phyloP scores from a whole-genome alignment of 1,140 invertebrate species.

The Caenorhabditis remanei region DNA sequence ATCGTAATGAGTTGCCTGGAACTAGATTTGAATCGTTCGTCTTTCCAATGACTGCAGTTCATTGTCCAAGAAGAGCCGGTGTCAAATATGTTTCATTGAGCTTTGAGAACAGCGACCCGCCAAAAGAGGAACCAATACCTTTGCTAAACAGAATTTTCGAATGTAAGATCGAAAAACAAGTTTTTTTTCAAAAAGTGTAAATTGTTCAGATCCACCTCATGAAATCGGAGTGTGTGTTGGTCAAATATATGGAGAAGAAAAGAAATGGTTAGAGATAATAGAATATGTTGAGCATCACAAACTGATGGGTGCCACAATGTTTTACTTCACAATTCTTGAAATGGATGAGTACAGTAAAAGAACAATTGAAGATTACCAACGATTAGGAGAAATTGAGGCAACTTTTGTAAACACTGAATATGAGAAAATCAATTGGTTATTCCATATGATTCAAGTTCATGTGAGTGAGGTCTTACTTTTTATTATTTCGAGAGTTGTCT shows the following conservation, averaged over 20 bases:
- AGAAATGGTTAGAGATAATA: conserved; percentile 10
- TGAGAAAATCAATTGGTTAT: conserved; percentile 1
- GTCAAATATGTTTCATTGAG: not conserved
- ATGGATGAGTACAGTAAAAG: not conserved
- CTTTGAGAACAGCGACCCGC: not conserved
- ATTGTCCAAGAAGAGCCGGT: not conserved
- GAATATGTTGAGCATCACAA: conserved; percentile 19
- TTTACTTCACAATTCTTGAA: conserved; percentile 7
- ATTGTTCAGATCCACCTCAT: not conserved
- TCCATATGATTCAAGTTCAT: conserved; percentile 26
- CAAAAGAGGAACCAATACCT: not conserved
- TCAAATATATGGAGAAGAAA: not conserved
- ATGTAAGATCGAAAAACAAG: not conserved
- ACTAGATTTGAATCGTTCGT: not conserved
- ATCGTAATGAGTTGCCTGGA: not conserved
- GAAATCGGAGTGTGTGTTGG: conserved; percentile 10
- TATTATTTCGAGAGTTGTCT: not conserved
- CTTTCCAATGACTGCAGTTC: conserved; percentile 30
- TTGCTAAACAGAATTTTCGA: not conserved
- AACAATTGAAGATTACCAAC: conserved; percentile 14
- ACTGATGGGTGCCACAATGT: conserved; percentile 1
- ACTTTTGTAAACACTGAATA: conserved; percentile 4
- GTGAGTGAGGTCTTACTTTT: not conserved
- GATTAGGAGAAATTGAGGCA: not conserved
- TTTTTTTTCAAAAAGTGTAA: no score